A percentile compares a stretch with the other conserved stretches of the same genome.
Evolutionary conservation across 2,888 invertebrate genomes (phyloP).

Genomic region (Congeria kusceri): DNA sequence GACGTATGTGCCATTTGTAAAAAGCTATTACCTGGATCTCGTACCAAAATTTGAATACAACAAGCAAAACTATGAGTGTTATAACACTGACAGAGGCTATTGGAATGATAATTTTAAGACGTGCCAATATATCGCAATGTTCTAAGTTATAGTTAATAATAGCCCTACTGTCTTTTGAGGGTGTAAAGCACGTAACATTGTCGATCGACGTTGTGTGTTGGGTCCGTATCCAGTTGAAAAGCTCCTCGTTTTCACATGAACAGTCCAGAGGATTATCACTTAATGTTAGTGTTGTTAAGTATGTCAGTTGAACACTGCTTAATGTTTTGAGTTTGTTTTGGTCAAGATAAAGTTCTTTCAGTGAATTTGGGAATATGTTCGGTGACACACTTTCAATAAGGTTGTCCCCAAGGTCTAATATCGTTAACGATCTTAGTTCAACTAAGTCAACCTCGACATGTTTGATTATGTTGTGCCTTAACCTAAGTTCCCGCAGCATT

Average conservation of each 20-base stretch:
- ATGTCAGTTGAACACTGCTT: too few relatives aligned
- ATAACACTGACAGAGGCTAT: not conserved
- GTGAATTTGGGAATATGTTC: not conserved
- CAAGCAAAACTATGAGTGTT: not conserved
- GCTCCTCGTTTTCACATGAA: conserved; percentile 16
- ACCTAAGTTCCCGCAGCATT: too few relatives aligned
- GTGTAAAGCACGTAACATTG: not conserved
- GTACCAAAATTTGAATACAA: conserved; percentile 23
- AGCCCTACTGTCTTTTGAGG: not conserved
- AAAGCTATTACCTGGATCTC: conserved; percentile 33
- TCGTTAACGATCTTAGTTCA: too few relatives aligned
- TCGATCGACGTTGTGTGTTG: conserved; percentile 9
- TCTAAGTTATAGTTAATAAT: not conserved
- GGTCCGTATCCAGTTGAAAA: conserved; percentile 8
- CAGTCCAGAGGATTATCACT: not conserved
- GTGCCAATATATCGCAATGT: not conserved
- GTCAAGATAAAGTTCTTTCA: not conserved
- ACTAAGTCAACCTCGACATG: too few relatives aligned
- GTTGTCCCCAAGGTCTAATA: too few relatives aligned
- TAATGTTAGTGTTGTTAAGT: too few relatives aligned
- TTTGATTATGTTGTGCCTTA: too few relatives aligned
- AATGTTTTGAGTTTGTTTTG: too few relatives aligned
- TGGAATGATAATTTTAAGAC: conserved; percentile 13
- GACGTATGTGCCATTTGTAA: not conserved
- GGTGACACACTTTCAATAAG: too few relatives aligned